phyloP scores from a whole-genome alignment of 2,888 invertebrate genomes.

The Sisyra terminalis region DNA sequence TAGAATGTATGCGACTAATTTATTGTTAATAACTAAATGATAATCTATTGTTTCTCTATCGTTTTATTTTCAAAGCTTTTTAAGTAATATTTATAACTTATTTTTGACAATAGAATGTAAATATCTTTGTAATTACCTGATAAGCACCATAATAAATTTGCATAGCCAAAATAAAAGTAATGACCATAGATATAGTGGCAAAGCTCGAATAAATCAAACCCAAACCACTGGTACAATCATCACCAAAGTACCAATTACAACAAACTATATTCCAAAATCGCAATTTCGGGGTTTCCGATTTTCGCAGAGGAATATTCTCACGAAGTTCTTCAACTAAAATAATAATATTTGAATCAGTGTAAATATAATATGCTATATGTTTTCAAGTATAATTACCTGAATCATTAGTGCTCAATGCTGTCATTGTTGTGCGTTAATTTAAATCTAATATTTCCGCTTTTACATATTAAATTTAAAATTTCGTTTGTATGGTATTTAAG shows the following conservation, averaged over 20 bases:
- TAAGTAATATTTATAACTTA: too few species aligned
- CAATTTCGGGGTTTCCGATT: conserved; percentile 21
- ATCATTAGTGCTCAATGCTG: too few species aligned
- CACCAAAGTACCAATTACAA: conserved; percentile 16
- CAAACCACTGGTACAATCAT: conserved; percentile 35
- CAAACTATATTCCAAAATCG: conserved; percentile 15
- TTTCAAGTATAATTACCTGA: neutral
- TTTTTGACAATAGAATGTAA: too few species aligned
- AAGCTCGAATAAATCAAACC: conserved; percentile 49
- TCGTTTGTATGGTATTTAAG: too few species aligned
- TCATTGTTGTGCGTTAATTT: too few species aligned
- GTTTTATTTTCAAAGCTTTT: too few species aligned
- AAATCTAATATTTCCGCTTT: too few species aligned
- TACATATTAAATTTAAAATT: too few species aligned
- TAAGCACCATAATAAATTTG: conserved; percentile 58
- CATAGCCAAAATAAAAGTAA: conserved; percentile 53
- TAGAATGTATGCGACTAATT: too few species aligned
- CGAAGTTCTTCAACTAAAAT: conserved; percentile 28
- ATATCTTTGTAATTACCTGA: too few species aligned
- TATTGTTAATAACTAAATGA: too few species aligned
- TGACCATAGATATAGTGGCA: conserved; percentile 42
- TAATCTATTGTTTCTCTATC: too few species aligned
- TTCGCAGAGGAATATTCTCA: conserved; percentile 37
- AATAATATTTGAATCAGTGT: neutral
- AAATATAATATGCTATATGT: neutral